Evolutionary conservation across 2,113 vertebrate species (phyloP).

Genomic region (Podilymbus podiceps): DNA sequence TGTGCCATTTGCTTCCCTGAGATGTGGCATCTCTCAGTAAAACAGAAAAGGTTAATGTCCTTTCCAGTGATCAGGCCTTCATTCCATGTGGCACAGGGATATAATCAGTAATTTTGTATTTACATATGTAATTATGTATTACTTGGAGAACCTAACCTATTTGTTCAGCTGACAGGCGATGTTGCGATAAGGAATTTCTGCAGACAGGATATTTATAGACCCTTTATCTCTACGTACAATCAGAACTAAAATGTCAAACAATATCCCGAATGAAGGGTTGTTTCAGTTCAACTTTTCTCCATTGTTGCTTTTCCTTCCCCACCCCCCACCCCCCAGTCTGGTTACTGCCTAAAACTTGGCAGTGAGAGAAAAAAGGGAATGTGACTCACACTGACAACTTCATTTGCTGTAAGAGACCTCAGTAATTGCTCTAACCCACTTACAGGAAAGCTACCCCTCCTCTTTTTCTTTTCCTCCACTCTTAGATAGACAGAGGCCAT

Average conservation of each 20-base stretch:
- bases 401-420: slow-evolving; percentile 56
- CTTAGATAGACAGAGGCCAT: not conserved
- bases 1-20: not conserved
- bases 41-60: not conserved
- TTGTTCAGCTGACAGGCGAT: slow-evolving; percentile 52
- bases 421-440: slow-evolving; percentile 61
- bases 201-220: slow-evolving; percentile 65
- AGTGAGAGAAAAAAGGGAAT: slow-evolving; percentile 40
- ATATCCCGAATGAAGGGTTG: slow-evolving; percentile 36
- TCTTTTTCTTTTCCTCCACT: slow-evolving; percentile 9
- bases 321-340: not conserved
- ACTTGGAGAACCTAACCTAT: slow-evolving; percentile 19
- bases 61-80: not conserved
- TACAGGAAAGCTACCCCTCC: slow-evolving; percentile 54
- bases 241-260: slow-evolving; percentile 50
- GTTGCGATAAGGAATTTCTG: slow-evolving; percentile 49
- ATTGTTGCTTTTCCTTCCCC: slow-evolving; percentile 50
- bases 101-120: slow-evolving; percentile 14
- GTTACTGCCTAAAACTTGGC: slow-evolving; percentile 59
- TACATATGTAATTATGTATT: slow-evolving; percentile 14
- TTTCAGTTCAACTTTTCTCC: slow-evolving; percentile 55
- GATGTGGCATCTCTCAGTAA: not conserved
- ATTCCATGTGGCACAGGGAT: not conserved
- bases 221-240: slow-evolving; percentile 38
- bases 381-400: slow-evolving; percentile 63